Evolutionary conservation across 2,113 vertebrate genomes (phyloP).

Genomic region (Diadophis punctatus): DNA sequence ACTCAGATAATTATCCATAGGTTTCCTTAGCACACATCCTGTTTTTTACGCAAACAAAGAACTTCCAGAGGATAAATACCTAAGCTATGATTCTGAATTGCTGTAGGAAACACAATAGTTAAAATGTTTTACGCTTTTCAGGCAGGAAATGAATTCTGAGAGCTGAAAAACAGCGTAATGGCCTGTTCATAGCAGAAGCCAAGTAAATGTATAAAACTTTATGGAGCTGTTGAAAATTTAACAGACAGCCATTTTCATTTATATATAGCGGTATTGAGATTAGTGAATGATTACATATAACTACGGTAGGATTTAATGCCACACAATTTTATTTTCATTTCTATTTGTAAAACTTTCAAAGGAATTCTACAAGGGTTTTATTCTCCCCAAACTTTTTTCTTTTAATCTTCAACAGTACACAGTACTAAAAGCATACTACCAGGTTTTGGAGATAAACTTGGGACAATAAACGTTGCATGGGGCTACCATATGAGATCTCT

Average conservation of each 20-base stretch:
- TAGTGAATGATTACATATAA: not conserved
- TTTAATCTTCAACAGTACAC: not conserved
- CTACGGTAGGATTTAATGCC: not conserved
- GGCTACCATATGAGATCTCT: not conserved
- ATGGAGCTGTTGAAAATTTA: not conserved
- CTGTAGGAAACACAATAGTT: constrained; percentile 5
- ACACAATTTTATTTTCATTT: not conserved
- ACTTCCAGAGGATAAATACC: constrained; percentile 8
- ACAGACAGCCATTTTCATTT: not conserved
- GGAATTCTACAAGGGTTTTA: not conserved
- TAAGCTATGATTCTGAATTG: not conserved
- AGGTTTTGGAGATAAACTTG: not conserved
- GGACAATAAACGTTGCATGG: not conserved
- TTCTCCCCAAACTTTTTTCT: not conserved
- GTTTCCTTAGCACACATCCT: constrained; percentile 17
- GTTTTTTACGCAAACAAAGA: constrained; percentile 6
- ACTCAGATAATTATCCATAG: constrained; percentile 2
- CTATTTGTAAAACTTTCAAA: not conserved
- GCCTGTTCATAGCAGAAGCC: not conserved
- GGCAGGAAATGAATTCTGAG: constrained; percentile 4
- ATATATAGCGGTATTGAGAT: not conserved
- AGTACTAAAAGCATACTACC: not conserved
- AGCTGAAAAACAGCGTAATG: not conserved
- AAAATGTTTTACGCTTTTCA: not conserved
- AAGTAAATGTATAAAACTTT: not conserved